phyloP scores from a whole-genome alignment of 2,888 invertebrate species.

The Ectobius pallidus region DNA sequence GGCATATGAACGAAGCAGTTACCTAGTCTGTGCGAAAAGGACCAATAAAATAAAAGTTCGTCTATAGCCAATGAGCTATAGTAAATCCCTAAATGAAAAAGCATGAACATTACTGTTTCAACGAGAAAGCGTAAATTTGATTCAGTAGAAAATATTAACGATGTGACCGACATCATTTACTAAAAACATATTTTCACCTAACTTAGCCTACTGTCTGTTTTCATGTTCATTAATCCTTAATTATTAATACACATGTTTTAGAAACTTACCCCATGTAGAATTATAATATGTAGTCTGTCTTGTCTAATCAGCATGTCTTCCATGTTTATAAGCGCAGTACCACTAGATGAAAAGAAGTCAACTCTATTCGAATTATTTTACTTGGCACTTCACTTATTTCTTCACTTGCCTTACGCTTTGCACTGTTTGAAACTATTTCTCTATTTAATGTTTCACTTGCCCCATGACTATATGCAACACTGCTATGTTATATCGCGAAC shows the following conservation, averaged over 20 bases:
- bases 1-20: no score
- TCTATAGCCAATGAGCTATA: no score
- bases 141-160: not conserved
- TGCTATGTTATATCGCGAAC: not conserved
- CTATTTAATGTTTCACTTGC: not conserved
- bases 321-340: not conserved
- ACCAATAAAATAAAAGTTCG: no score
- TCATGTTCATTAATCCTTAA: not conserved
- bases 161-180: not conserved
- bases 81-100: no score
- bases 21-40: no score
- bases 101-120: no score
- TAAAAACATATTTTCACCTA: not conserved
- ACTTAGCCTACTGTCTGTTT: not conserved
- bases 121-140: not conserved
- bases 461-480: not conserved
- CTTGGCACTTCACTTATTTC: not conserved
- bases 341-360: no score
- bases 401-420: not conserved
- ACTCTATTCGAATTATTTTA: not conserved
- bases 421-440: not conserved
- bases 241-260: no score
- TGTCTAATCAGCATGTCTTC: not conserved
- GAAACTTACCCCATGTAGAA: not conserved
- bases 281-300: not conserved